These are phyloP conservation scores for Lacerta agilis DNA, from an alignment of 2,797 vertebrate genomes.

Conservation along the genomic window DNA sequence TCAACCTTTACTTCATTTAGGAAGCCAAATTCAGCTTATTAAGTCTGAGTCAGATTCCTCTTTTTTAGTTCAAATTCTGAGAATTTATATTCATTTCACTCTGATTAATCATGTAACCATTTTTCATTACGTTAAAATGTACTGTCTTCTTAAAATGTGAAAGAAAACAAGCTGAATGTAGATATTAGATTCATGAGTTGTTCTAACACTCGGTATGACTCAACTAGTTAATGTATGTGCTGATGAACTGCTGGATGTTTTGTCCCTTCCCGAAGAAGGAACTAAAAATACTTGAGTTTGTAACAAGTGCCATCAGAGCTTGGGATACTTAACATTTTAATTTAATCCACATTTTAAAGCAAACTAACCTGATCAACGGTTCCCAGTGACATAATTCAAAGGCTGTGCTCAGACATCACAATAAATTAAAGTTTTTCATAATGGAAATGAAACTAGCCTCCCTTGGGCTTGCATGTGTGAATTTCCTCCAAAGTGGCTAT, in stretches of 20 bases:
- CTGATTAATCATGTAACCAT: background rate
- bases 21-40: background rate
- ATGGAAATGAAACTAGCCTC: background rate
- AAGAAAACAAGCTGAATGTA: background rate
- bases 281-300: background rate
- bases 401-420: background rate
- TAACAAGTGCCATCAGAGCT: background rate
- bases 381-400: background rate
- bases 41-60: background rate
- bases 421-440: background rate
- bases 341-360: too few relatives aligned
- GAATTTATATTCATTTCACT: background rate
- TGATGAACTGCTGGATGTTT: background rate
- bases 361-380: too few relatives aligned
- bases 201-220: background rate
- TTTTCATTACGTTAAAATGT: background rate
- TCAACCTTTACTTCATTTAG: background rate
- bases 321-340: too few relatives aligned
- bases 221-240: background rate
- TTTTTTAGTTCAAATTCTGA: background rate
- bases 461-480: background rate
- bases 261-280: background rate
- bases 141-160: background rate
- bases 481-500: background rate
- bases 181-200: background rate